Evolutionary conservation across 1,140 invertebrate genomes (phyloP), one percentile per base, ranked within the genome.

Genomic region (Tenebrio molitor): DNA sequence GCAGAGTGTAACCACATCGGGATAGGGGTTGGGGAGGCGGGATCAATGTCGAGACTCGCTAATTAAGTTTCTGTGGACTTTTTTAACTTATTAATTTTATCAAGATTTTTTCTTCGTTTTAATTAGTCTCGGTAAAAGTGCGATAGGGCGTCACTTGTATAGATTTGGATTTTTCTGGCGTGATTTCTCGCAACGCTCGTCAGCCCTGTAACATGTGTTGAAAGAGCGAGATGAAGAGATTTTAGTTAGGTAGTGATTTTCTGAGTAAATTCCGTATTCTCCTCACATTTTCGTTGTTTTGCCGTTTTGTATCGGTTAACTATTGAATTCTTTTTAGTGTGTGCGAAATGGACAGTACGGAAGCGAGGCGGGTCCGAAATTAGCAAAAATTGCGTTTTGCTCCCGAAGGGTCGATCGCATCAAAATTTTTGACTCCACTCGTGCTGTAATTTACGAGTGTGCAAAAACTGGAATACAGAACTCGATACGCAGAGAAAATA

Each of bases 161-260:
- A n/a, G 2, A n/a, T 12, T 39, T 39, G 50, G 23, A 33, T 58
- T 58, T 58, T 58, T 58, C 15, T 17, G 34, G 34, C 29, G 16
- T 15, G 53, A 34, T 50, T 71, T 53, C 21, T 19, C 36, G 50
- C 23, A 15, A 23, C 16, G 50, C 23, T 58, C 50, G 50, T 58
- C 50, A 58, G 50, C n/a, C 36, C 44, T 63, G 50, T 63, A 71
- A 71, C 69, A 71, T 71, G 69, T 71, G 69, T 44, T 71, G 69
- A 71, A 23, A 17, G 53, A 71, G 69, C 39, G 69, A 71, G 69
- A 71, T 53, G 53, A 71, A 63, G 44, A 42, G 69, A 71, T 71
- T 71, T 71, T 62, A 41, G 50, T 63, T 62, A 63, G 69, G 29
- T 63, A 71, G 41, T 71, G 50, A 71, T 71, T 71, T 71, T 44